Evolutionary conservation across 2,797 vertebrate genomes (phyloP).

Genomic region (Microctenopoma steveboyesi): DNA sequence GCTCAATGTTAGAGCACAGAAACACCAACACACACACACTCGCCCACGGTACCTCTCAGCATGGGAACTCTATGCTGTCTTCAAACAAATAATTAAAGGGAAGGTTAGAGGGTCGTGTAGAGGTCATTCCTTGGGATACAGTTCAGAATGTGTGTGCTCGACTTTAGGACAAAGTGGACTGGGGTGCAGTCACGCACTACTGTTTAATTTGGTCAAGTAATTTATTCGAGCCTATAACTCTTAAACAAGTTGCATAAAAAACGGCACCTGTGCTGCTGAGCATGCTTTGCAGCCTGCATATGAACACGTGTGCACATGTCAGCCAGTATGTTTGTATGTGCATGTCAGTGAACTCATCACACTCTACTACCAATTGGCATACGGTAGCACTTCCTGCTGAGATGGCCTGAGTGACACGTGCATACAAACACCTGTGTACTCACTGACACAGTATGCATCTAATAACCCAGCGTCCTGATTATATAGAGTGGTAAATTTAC

Average conservation of each 20-base stretch:
- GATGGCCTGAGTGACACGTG: constrained; percentile 23
- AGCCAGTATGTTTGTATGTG: constrained; percentile 23
- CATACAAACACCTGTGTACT: constrained; percentile 20
- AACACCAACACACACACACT: constrained; percentile 72
- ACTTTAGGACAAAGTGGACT: constrained; percentile 74
- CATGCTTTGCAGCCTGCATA: constrained; percentile 46
- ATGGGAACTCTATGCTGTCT: constrained; percentile 98
- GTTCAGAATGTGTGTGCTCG: constrained; percentile 96
- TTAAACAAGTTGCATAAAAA: constrained; percentile 54
- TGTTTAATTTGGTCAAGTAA: constrained; percentile 83
- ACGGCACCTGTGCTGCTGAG: constrained; percentile 35
- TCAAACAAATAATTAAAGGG: constrained; percentile 99
- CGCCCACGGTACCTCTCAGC: constrained; percentile 86
- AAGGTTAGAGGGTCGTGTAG: constrained; percentile 94
- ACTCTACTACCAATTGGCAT: constrained; percentile 53
- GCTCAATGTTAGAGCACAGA: constrained; percentile 77
- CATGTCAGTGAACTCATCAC: constrained; percentile 67
- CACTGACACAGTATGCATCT: constrained; percentile 16
- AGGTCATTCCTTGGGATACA: constrained; percentile 97
- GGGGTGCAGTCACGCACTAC: constrained; percentile 59
- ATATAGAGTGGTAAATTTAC: constrained; percentile 23
- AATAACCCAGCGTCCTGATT: neutral
- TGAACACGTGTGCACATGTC: constrained; percentile 51
- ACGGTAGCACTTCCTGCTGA: constrained; percentile 55
- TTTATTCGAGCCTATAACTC: constrained; percentile 74